Conservation (phyloP, 2,797 vertebrate genomes). For the Cetoscarus ocellatus region DNA sequence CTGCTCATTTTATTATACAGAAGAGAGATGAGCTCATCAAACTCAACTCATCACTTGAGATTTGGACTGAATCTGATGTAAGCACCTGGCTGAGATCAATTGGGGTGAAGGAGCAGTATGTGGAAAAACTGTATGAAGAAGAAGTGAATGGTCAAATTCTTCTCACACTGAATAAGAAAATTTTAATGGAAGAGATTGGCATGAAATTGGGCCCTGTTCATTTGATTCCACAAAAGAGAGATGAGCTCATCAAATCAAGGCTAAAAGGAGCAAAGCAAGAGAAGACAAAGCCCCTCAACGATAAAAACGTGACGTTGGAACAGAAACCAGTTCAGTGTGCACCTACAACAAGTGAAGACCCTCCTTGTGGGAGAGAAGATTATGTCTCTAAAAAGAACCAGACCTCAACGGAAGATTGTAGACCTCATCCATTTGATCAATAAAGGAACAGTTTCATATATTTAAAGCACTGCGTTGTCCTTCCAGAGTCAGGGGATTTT, state of each 20-base stretch:
- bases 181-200: too few species aligned
- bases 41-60: too few species aligned
- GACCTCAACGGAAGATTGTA: slow-evolving; percentile 71
- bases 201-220: too few species aligned
- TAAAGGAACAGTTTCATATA: slow-evolving; percentile 82
- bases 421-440: slow-evolving; percentile 82
- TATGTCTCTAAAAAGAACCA: slow-evolving; percentile 3
- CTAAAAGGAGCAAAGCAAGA: slow-evolving; percentile 23
- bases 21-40: too few species aligned
- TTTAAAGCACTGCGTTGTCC: slow-evolving; percentile 81
- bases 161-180: too few species aligned
- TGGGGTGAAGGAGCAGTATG: too few species aligned
- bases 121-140: too few species aligned
- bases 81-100: too few species aligned
- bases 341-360: background rate
- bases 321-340: background rate
- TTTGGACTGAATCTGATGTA: too few species aligned
- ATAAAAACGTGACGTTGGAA: slow-evolving; percentile 22
- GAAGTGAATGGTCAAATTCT: too few species aligned
- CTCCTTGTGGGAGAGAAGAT: background rate
- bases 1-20: too few species aligned
- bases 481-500: slow-evolving; percentile 85
- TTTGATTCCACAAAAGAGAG: too few species aligned
- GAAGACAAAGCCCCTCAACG: slow-evolving; percentile 1
- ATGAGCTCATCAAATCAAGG: slow-evolving; percentile 69